Conservation (phyloP, 2,888 invertebrate genomes). For the Lymantria monacha region DNA sequence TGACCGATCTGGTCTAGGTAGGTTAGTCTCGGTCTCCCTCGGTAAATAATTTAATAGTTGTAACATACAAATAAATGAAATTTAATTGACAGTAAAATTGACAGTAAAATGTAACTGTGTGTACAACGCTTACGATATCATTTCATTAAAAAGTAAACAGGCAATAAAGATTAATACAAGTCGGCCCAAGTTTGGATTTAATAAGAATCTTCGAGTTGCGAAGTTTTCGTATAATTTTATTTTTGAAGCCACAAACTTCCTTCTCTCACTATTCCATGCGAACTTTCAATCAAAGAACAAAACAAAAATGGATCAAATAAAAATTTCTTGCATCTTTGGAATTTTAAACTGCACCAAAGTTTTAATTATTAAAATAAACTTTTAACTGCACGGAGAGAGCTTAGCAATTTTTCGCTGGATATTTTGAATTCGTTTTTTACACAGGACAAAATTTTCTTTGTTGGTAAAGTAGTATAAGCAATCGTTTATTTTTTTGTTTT, state of each 20-base stretch:
- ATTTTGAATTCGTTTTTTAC: too few relatives aligned
- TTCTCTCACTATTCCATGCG: slow-evolving; percentile 21
- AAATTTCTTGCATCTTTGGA: slow-evolving; percentile 2
- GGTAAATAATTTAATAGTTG: too few relatives aligned
- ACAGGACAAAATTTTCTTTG: too few relatives aligned
- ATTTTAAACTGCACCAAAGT: background rate
- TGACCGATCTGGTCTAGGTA: too few relatives aligned
- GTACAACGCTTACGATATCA: too few relatives aligned
- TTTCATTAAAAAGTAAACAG: background rate
- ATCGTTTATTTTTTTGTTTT: too few relatives aligned
- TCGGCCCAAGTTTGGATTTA: slow-evolving; percentile 13
- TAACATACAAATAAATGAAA: too few relatives aligned
- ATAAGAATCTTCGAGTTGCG: slow-evolving; percentile 9
- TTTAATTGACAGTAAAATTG: too few relatives aligned
- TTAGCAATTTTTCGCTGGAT: too few relatives aligned
- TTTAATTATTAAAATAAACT: background rate
- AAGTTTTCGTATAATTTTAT: slow-evolving; percentile 53
- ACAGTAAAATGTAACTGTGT: too few relatives aligned
- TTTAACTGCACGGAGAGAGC: background rate
- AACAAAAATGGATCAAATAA: slow-evolving; percentile 6
- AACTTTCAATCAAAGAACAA: slow-evolving; percentile 34
- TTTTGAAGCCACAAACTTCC: slow-evolving; percentile 43
- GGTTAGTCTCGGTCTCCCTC: too few relatives aligned
- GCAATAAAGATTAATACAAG: slow-evolving; percentile 23
- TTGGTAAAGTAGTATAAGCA: too few relatives aligned